A percentile compares a stretch with the other conserved stretches of the same genome.
Conservation (phyloP, 2,113 vertebrate species). For the Bujurquina vittata region DNA sequence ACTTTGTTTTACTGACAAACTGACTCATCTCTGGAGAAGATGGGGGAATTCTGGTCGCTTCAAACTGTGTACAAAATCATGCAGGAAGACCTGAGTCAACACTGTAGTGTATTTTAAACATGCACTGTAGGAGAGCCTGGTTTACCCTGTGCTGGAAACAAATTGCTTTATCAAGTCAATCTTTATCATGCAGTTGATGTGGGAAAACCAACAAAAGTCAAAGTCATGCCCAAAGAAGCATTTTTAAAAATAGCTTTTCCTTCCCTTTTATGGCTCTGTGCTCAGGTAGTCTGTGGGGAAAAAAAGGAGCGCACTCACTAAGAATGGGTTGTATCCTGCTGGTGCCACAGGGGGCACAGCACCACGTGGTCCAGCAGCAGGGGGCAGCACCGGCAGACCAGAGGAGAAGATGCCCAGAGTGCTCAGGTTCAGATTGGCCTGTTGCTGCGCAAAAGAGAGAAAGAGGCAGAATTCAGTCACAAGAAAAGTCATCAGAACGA, state of each 20-base stretch:
- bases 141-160: conserved; percentile 25
- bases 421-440: conserved; percentile 92
- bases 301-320: conserved; percentile 81
- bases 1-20: conserved; percentile 68
- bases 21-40: conserved; percentile 73
- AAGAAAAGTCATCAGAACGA: background rate
- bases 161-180: conserved; percentile 23
- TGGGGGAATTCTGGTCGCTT: conserved; percentile 66
- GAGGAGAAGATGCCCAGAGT: conserved; percentile 96
- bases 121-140: conserved; percentile 23
- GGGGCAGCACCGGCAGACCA: conserved; percentile 86
- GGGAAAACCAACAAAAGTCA: background rate
- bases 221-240: background rate
- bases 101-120: conserved; percentile 27
- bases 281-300: background rate
- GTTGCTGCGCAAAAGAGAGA: conserved; percentile 81
- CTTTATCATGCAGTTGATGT: background rate
- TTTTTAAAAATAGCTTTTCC: background rate
- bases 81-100: conserved; percentile 62
- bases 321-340: conserved; percentile 87
- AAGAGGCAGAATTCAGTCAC: background rate
- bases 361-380: conserved; percentile 82
- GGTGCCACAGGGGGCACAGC: conserved; percentile 77
- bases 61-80: conserved; percentile 38
- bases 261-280: background rate